Evolutionary conservation across 2,797 vertebrate species (phyloP).

Genomic region (Manis javanica): DNA sequence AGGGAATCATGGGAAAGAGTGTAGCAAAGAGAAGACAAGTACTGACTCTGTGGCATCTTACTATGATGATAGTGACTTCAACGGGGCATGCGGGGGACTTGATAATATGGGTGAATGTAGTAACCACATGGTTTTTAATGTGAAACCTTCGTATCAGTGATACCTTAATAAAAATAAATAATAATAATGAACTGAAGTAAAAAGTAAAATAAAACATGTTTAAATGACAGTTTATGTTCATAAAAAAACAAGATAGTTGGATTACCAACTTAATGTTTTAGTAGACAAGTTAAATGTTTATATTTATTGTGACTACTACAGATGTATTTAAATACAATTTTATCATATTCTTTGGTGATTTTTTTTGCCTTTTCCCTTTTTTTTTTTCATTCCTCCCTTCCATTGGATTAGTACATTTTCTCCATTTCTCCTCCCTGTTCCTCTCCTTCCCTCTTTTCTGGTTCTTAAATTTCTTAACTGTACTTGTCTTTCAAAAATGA

Average conservation of each 20-base stretch:
- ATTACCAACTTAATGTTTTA: neutral
- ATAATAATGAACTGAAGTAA: too few relatives aligned
- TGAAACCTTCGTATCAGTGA: too few relatives aligned
- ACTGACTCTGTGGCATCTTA: too few relatives aligned
- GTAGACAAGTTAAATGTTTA: neutral
- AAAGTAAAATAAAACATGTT: too few relatives aligned
- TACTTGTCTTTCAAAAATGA: neutral
- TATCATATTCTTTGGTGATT: neutral
- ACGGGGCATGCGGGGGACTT: too few relatives aligned
- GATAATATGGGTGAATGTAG: too few relatives aligned
- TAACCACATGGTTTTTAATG: too few relatives aligned
- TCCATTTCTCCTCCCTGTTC: conserved; percentile 12
- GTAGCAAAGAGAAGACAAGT: too few relatives aligned
- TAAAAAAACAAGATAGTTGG: neutral
- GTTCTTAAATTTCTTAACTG: neutral
- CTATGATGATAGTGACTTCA: too few relatives aligned
- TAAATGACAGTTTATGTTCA: too few relatives aligned
- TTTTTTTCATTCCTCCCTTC: neutral
- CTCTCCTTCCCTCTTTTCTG: neutral
- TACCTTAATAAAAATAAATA: too few relatives aligned
- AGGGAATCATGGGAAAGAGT: too few relatives aligned
- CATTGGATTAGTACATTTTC: neutral
- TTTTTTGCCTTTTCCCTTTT: neutral
- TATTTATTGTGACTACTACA: neutral
- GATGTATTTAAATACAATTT: neutral